phyloP scores from a whole-genome alignment of 2,113 vertebrate species.

The Camelus dromedarius region DNA sequence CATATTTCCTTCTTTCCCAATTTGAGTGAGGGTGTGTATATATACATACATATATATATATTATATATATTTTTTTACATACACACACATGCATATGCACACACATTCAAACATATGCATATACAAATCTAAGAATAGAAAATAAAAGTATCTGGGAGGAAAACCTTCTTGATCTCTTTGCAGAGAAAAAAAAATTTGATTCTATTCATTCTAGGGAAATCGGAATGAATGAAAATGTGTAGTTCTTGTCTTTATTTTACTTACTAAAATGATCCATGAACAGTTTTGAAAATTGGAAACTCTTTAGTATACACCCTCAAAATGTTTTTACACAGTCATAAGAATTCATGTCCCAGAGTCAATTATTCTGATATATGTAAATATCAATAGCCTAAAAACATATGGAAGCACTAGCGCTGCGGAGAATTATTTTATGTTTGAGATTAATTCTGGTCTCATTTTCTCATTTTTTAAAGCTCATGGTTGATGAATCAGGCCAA shows the following conservation, averaged over 20 bases:
- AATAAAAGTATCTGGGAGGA: neutral
- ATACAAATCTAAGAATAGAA: neutral
- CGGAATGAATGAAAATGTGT: constrained; percentile 18
- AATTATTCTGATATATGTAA: constrained; percentile 63
- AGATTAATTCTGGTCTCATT: constrained; percentile 42
- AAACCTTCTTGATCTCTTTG: neutral
- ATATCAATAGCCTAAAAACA: constrained; percentile 59
- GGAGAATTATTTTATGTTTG: constrained; percentile 48
- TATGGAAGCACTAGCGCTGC: neutral
- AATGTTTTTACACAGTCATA: neutral
- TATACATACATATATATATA: neutral
- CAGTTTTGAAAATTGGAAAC: constrained; percentile 38
- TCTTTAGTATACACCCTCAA: neutral
- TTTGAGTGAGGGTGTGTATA: neutral
- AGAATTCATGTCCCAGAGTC: constrained; percentile 46
- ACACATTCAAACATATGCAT: neutral
- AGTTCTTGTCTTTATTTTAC: constrained; percentile 13
- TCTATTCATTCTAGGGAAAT: neutral
- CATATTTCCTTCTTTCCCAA: neutral
- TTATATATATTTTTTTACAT: neutral
- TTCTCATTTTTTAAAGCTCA: constrained; percentile 51
- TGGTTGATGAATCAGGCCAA: constrained; percentile 8
- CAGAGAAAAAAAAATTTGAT: constrained; percentile 1
- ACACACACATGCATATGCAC: neutral
- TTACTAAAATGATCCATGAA: constrained; percentile 43